Percentiles rank a stretch among this genome's conserved stretches.
These are phyloP conservation scores for Pan paniscus DNA, from an alignment of 2,113 vertebrate species.

Conservation along the genomic window DNA sequence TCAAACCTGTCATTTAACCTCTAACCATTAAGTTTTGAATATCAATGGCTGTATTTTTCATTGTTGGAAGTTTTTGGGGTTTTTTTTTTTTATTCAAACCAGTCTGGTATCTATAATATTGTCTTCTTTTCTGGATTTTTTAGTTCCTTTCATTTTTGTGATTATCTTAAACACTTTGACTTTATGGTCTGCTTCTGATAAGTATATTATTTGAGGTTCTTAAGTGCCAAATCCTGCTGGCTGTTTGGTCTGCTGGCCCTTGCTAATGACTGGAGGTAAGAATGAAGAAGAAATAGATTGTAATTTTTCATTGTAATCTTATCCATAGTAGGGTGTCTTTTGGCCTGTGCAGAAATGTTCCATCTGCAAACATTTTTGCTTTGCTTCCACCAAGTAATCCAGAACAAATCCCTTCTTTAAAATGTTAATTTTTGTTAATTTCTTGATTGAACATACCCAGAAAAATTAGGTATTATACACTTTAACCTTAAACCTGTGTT, in stretches of 20 bases:
- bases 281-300: neutral
- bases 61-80: neutral
- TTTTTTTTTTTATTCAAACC: neutral
- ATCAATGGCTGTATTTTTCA: neutral
- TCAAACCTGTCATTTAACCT: neutral
- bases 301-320: neutral
- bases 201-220: neutral
- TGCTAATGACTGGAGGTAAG: neutral
- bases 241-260: neutral
- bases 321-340: neutral
- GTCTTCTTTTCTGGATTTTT: neutral
- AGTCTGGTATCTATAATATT: neutral
- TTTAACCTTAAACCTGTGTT: neutral
- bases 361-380: slow-evolving; percentile 11
- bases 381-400: neutral
- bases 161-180: slow-evolving; percentile 4
- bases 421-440: neutral
- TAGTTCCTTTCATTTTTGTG: neutral
- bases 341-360: neutral
- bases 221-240: neutral
- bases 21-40: neutral
- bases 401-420: neutral
- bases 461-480: neutral
- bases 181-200: neutral
- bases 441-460: neutral